phyloP scores from a whole-genome alignment of 2,888 invertebrate species.

The Caenorhabditis afra region DNA sequence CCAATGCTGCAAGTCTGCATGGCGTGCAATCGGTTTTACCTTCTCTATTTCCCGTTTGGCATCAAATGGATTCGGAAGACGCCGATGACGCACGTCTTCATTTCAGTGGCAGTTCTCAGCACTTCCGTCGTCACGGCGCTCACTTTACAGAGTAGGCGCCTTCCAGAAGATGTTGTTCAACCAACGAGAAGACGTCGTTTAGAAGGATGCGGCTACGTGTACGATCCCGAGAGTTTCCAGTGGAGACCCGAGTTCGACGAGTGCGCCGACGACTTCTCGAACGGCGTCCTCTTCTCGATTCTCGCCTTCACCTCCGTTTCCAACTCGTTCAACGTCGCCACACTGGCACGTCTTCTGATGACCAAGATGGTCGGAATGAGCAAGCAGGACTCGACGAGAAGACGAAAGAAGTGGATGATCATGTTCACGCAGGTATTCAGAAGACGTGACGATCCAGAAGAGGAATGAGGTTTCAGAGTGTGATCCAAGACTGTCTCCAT shows the following conservation, averaged over 20 bases:
- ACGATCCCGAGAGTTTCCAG: slow-evolving; percentile 33
- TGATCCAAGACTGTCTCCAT: slow-evolving; percentile 40
- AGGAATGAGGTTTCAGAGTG: slow-evolving; percentile 28
- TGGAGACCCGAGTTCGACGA: slow-evolving; percentile 26
- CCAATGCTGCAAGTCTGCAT: slow-evolving; percentile 42
- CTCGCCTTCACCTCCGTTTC: slow-evolving; percentile 14
- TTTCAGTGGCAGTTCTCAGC: background rate
- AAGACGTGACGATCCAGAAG: too few relatives aligned
- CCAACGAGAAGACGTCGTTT: too few relatives aligned
- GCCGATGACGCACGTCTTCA: slow-evolving; percentile 12
- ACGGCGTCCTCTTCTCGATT: background rate
- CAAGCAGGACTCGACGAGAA: slow-evolving; percentile 13
- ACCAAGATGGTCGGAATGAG: slow-evolving; percentile 36
- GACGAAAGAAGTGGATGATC: slow-evolving; percentile 40
- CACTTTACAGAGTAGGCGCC: slow-evolving; percentile 18
- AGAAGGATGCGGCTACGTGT: slow-evolving; percentile 45
- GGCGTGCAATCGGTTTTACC: slow-evolving; percentile 44
- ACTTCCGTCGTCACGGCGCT: background rate
- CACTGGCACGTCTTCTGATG: slow-evolving; percentile 23
- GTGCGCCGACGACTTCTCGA: slow-evolving; percentile 14
- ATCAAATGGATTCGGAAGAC: slow-evolving; percentile 14
- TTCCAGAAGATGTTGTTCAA: too few relatives aligned
- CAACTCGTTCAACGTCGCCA: slow-evolving; percentile 34
- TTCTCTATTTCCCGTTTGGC: slow-evolving; percentile 49
- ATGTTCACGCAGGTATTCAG: slow-evolving; percentile 42